These are phyloP conservation scores for Crotalus tigris DNA, from an alignment of 2,113 vertebrate species.

Conservation along the genomic window DNA sequence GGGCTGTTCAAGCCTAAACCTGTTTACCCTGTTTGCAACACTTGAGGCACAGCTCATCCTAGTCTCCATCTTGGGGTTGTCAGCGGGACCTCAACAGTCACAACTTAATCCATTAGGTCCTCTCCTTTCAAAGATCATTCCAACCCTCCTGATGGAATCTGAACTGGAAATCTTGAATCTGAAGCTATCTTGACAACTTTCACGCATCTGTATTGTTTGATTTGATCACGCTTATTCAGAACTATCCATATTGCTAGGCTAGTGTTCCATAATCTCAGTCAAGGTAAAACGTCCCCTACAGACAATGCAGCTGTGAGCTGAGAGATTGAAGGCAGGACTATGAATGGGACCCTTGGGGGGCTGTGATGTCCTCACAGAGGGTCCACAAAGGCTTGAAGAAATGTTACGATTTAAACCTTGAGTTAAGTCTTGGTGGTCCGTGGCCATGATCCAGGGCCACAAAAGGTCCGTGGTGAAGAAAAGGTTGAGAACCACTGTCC, in stretches of 20 bases:
- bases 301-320: not conserved
- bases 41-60: not conserved
- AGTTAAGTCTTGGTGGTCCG: no score
- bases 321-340: not conserved
- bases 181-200: not conserved
- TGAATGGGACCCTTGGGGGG: no score
- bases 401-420: no score
- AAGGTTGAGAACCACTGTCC: not conserved
- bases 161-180: not conserved
- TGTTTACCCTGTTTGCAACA: conserved; percentile 5
- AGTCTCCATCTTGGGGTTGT: not conserved
- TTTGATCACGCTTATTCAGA: not conserved
- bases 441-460: not conserved
- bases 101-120: not conserved
- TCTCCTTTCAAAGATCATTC: not conserved
- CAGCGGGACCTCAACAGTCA: not conserved
- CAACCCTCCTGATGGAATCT: not conserved
- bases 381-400: no score
- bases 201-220: not conserved
- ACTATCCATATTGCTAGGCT: not conserved
- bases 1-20: not conserved
- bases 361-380: no score
- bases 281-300: not conserved
- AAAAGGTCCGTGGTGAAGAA: not conserved
- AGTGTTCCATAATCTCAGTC: not conserved